Conservation (phyloP, 2,797 vertebrate genomes). For the Argya squamiceps region DNA sequence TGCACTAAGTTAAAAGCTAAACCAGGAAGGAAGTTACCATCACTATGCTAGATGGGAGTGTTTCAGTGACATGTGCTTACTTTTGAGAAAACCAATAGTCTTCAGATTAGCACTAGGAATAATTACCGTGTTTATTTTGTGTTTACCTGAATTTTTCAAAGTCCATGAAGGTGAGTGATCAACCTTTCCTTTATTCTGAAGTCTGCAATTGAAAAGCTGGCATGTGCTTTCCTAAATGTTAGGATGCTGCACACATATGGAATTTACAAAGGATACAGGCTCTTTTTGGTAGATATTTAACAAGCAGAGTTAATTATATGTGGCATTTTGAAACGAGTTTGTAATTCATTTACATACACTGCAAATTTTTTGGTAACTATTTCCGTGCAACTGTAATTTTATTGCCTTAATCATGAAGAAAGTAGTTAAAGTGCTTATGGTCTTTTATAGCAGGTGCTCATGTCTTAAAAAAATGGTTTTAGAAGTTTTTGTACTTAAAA, state of each 20-base stretch:
- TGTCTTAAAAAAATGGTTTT: not conserved
- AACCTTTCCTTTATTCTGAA: not conserved
- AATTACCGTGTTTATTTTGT: constrained; percentile 83
- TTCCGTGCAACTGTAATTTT: not conserved
- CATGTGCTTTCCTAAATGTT: not conserved
- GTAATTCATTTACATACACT: not conserved
- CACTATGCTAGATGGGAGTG: not conserved
- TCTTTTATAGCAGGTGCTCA: not conserved
- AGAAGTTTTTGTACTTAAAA: not conserved
- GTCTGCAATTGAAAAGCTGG: not conserved
- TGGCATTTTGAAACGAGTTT: not conserved
- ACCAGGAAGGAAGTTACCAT: constrained; percentile 64
- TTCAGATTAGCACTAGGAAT: constrained; percentile 82
- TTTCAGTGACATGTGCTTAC: constrained; percentile 64
- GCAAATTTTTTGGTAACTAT: not conserved
- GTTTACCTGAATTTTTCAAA: constrained; percentile 89
- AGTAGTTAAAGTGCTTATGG: not conserved
- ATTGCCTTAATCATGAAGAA: not conserved
- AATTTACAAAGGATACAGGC: not conserved
- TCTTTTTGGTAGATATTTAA: not conserved
- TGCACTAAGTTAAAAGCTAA: constrained; percentile 16
- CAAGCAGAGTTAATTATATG: not conserved
- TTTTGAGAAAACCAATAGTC: constrained; percentile 78
- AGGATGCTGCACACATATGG: not conserved
- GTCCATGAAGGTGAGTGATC: constrained; percentile 79